Base-by-base conservation (phyloP, 2,113 vertebrate genomes). In the Rhizomys pruinosus region DNA sequence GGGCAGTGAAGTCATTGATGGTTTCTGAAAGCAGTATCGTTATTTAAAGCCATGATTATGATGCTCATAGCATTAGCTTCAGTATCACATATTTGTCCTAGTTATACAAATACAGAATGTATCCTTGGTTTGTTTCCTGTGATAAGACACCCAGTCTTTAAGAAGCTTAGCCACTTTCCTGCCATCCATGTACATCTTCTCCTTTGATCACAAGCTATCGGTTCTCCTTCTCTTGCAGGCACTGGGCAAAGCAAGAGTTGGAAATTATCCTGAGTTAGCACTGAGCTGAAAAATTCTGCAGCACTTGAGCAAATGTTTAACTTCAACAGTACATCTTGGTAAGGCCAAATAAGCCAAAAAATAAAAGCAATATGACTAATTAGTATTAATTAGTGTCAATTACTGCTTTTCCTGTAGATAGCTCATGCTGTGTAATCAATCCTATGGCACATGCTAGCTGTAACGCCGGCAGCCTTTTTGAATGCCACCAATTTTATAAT, bases 351-450 rank as follows among this genome's bases (percentile, higher is more conserved):
- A 90, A 92, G 55, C 27, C 71, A 7, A 84, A 84, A 94, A 92
- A 89, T 76, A 92, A 87, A 9, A 94, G 10, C 37, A 95, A 84
- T 37, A 90, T 93, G 74, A 93, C 10, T 90, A 90, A 95, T 95
- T 92, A 96, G 73, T 82, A 86, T 95, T 95, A 96, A 96, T 96
- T 94, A 96, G 20, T 52, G 4, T 89, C 34, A 61, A 89, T 89
- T 89, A 59, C 72, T 92, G 12, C 76, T 94, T 91, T 94, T 55
- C 71, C 34, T 86, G 78, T 57, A 95, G 89, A 66, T 27, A 94
- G 69, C 71, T 87, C 55, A 37, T 57, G 82, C 72, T 92, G 59
- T 86, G 76, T 20, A 92, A 96, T 59, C 29, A 81, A 39, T 86
- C 32, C 6, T 22, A 79, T 59, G 27, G 42, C 63, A 87, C 32